A percentile compares a stretch with the other conserved stretches of the same genome.
Conservation (phyloP, 2,888 invertebrate genomes). For the Eupithecia insigniata region DNA sequence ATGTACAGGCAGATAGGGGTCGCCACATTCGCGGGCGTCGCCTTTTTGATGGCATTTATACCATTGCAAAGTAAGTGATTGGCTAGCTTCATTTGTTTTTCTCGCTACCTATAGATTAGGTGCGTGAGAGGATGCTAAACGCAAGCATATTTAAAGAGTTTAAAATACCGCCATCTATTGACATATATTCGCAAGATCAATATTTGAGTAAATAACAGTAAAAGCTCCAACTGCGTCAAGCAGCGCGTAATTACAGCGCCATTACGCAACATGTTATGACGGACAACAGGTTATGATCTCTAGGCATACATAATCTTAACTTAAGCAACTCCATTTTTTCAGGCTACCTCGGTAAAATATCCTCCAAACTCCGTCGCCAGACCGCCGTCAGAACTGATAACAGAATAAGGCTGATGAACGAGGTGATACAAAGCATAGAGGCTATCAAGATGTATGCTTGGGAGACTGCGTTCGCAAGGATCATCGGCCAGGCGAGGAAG, state of each 20-base stretch:
- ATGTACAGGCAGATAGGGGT: slow-evolving; percentile 86
- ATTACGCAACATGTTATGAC: too few species aligned
- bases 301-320: too few species aligned
- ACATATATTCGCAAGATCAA: too few species aligned
- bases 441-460: slow-evolving; percentile 96
- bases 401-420: slow-evolving; percentile 94
- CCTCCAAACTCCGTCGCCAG: slow-evolving; percentile 86
- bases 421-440: slow-evolving; percentile 92
- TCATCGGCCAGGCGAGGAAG: slow-evolving; percentile 90
- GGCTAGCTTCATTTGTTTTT: background rate
- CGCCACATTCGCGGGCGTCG: slow-evolving; percentile 85
- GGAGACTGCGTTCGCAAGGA: slow-evolving; percentile 90
- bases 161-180: too few species aligned
- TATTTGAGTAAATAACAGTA: too few species aligned
- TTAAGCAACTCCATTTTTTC: slow-evolving; percentile 23
- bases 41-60: slow-evolving; percentile 84
- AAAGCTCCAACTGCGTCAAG: too few species aligned
- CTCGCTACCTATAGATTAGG: too few species aligned
- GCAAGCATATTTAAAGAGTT: too few species aligned
- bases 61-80: slow-evolving; percentile 84
- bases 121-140: too few species aligned
- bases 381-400: slow-evolving; percentile 93
- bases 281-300: too few species aligned
- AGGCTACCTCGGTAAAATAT: slow-evolving; percentile 88
- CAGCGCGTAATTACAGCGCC: too few species aligned